phyloP scores from a whole-genome alignment of 2,113 vertebrate genomes.

The Microcebus tavaratra region DNA sequence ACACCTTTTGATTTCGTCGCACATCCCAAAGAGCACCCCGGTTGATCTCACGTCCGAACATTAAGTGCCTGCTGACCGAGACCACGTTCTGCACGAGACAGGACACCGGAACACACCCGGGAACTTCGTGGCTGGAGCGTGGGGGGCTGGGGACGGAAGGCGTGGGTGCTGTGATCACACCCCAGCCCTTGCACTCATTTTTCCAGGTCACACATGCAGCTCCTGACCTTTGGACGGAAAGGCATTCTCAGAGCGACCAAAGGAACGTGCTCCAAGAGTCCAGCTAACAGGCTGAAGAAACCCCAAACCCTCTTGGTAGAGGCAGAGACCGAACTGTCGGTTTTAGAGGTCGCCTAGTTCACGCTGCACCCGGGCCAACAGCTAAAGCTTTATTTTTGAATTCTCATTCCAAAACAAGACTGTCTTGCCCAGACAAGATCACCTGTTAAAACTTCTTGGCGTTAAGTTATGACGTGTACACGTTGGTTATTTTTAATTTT shows the following conservation, averaged over 20 bases:
- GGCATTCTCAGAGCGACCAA: slow-evolving; percentile 41
- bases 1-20: slow-evolving; percentile 69
- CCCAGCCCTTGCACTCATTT: slow-evolving; percentile 9
- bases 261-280: slow-evolving; percentile 36
- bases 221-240: slow-evolving; percentile 58
- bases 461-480: slow-evolving; percentile 63
- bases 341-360: slow-evolving; percentile 12
- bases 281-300: background rate
- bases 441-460: slow-evolving; percentile 49
- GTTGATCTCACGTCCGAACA: slow-evolving; percentile 70
- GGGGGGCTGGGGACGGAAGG: slow-evolving; percentile 35
- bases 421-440: slow-evolving; percentile 17
- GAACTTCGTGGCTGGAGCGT: background rate
- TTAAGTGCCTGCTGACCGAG: slow-evolving; percentile 78
- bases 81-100: background rate
- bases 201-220: slow-evolving; percentile 32
- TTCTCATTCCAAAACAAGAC: slow-evolving; percentile 20
- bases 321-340: background rate
- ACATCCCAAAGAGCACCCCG: slow-evolving; percentile 65
- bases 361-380: background rate
- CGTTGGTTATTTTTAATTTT: background rate
- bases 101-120: background rate
- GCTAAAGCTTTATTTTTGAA: background rate
- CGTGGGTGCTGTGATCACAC: background rate
- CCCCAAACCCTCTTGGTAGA: background rate